These are phyloP conservation scores for Yasuhikotakia modesta DNA, from an alignment of 2,797 vertebrate genomes.

Conservation along the genomic window DNA sequence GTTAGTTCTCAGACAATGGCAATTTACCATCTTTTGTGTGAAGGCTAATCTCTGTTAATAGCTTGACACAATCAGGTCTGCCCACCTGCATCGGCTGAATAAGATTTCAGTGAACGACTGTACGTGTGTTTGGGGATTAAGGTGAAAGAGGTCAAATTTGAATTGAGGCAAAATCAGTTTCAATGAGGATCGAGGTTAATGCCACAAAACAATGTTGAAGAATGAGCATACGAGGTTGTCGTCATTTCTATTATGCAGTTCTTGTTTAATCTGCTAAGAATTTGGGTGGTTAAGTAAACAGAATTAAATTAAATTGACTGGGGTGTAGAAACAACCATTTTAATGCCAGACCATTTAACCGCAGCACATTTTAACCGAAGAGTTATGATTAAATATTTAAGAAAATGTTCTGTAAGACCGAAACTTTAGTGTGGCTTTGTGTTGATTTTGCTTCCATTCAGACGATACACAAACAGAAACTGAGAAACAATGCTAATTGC, in stretches of 20 bases:
- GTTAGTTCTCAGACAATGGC: conserved; percentile 56
- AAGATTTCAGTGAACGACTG: neutral
- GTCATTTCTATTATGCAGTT: neutral
- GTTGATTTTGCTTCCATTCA: too few relatives aligned
- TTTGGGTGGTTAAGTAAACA: neutral
- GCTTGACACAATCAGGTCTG: conserved; percentile 48
- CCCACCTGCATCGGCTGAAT: conserved; percentile 37
- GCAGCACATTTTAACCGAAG: too few relatives aligned
- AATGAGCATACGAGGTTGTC: neutral
- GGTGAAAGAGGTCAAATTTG: neutral
- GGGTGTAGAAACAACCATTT: too few relatives aligned
- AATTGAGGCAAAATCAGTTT: neutral
- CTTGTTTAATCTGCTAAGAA: neutral
- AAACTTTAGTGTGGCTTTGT: too few relatives aligned
- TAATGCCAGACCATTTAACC: too few relatives aligned
- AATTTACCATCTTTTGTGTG: conserved; percentile 59
- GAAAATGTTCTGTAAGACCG: too few relatives aligned
- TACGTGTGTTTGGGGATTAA: conserved; percentile 11
- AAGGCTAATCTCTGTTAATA: conserved; percentile 66
- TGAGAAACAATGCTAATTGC: too few relatives aligned
- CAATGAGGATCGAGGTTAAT: neutral
- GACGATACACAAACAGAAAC: too few relatives aligned
- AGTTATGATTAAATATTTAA: too few relatives aligned
- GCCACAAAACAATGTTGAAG: neutral
- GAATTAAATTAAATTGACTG: neutral